phyloP scores from a whole-genome alignment of 1,140 invertebrate genomes.

The Armadillidium nasatum region DNA sequence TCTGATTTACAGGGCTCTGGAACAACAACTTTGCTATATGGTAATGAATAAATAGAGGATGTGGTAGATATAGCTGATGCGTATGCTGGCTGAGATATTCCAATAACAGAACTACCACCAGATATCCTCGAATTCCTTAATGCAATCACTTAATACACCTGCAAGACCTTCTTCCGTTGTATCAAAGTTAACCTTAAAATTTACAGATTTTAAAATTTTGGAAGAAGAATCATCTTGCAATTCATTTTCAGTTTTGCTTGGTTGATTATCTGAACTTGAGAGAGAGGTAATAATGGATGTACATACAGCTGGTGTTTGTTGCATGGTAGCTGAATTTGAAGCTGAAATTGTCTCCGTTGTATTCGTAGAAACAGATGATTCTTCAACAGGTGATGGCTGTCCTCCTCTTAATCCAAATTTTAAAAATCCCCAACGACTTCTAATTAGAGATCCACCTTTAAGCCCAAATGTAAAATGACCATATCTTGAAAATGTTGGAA shows the following conservation, averaged over 20 bases:
- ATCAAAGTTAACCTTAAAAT: conserved; percentile 29
- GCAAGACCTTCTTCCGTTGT: conserved; percentile 35
- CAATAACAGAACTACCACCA: conserved; percentile 16
- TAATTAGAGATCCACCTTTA: conserved; percentile 32
- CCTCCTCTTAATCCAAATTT: conserved; percentile 42
- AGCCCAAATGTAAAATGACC: conserved; percentile 37
- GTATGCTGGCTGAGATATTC: conserved; percentile 25
- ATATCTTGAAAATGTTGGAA: conserved; percentile 30
- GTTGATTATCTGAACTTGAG: no score
- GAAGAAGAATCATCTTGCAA: not conserved
- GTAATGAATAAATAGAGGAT: conserved; percentile 25
- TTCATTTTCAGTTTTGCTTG: not conserved
- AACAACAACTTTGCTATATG: conserved; percentile 34
- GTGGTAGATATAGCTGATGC: conserved; percentile 28
- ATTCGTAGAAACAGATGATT: conserved; percentile 11
- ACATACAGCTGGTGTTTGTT: conserved; percentile 19
- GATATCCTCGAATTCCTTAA: conserved; percentile 31
- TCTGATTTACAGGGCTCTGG: conserved; percentile 38
- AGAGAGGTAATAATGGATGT: no score
- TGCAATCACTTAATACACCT: conserved; percentile 35
- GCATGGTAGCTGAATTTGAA: conserved; percentile 6
- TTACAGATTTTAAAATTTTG: not conserved
- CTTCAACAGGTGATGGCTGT: conserved; percentile 19
- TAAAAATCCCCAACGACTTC: conserved; percentile 41
- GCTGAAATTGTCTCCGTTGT: conserved; percentile 22